phyloP scores from a whole-genome alignment of 2,888 invertebrate species.

The Endotricha flammealis region DNA sequence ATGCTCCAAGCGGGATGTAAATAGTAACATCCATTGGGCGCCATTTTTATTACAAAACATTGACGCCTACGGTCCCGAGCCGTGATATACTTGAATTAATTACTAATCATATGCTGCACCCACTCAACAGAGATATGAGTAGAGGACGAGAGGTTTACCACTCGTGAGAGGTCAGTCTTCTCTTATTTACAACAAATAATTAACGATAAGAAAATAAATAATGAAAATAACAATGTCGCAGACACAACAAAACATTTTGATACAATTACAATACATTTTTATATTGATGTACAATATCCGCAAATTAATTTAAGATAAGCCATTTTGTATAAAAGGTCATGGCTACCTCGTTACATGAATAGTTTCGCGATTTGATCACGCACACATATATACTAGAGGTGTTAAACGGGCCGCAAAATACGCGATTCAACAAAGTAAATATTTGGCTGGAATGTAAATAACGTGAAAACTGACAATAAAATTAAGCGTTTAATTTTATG shows the following conservation, averaged over 20 bases:
- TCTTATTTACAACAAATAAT: constrained; percentile 18
- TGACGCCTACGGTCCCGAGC: constrained; percentile 43
- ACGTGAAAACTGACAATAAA: no score
- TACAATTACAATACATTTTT: constrained; percentile 12
- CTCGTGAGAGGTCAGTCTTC: constrained; percentile 22
- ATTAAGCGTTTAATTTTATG: no score
- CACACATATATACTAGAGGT: constrained; percentile 13
- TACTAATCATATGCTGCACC: constrained; percentile 45
- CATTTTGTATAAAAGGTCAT: constrained; percentile 20
- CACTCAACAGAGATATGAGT: constrained; percentile 25
- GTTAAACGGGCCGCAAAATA: constrained; percentile 17
- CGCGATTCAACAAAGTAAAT: no score
- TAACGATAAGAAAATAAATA: constrained; percentile 34
- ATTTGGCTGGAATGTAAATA: no score
- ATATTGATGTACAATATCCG: constrained; percentile 18
- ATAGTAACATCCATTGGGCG: constrained; percentile 51
- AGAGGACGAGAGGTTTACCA: constrained; percentile 11
- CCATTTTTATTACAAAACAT: constrained; percentile 64
- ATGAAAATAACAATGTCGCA: constrained; percentile 32
- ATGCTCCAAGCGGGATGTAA: constrained; percentile 41
- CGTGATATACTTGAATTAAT: constrained; percentile 59
- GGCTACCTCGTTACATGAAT: constrained; percentile 17
- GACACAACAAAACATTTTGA: constrained; percentile 33
- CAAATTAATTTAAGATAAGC: constrained; percentile 18
- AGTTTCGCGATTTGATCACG: constrained; percentile 17